A percentile compares a stretch with the other conserved stretches of the same genome.
Evolutionary conservation across 1,140 invertebrate species (phyloP).

Genomic region (Bradynema listronoti): DNA sequence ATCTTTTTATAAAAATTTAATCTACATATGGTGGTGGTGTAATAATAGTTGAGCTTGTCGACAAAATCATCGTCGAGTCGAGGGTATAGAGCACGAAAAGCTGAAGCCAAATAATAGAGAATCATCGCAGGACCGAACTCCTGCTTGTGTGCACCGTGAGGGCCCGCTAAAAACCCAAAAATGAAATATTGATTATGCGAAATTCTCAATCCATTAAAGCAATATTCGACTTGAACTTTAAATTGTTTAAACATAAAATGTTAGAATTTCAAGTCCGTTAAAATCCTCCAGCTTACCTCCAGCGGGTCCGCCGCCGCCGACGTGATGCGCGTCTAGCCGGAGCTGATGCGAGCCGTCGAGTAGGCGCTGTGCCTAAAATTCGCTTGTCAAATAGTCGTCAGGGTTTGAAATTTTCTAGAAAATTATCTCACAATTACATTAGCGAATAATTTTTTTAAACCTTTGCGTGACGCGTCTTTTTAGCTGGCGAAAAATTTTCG

Average conservation of each 20-base stretch:
- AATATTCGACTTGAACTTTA: no score
- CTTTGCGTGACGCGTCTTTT: background rate
- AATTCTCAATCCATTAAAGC: background rate
- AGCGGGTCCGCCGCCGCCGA: slow-evolving; percentile 51
- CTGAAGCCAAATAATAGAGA: slow-evolving; percentile 56
- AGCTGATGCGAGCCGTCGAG: slow-evolving; percentile 57
- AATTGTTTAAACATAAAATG: no score
- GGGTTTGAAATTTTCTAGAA: background rate
- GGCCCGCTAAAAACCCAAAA: background rate
- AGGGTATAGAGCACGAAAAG: slow-evolving; percentile 57
- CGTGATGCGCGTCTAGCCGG: slow-evolving; percentile 56
- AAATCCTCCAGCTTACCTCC: slow-evolving; percentile 31
- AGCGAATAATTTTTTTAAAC: slow-evolving; percentile 3
- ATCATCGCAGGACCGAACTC: slow-evolving; percentile 58
- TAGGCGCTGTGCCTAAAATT: slow-evolving; percentile 55
- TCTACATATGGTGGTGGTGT: slow-evolving; percentile 57
- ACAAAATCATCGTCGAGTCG: slow-evolving; percentile 57
- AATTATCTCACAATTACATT: background rate
- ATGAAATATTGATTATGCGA: slow-evolving; percentile 11
- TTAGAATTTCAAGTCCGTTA: background rate
- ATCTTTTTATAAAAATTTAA: slow-evolving; percentile 6
- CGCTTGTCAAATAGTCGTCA: no score
- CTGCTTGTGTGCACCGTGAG: slow-evolving; percentile 53
- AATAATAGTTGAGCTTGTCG: slow-evolving; percentile 58
- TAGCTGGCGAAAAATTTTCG: background rate